These are phyloP conservation scores for Clarias fuscus DNA, from an alignment of 2,797 vertebrate genomes.

Conservation along the genomic window DNA sequence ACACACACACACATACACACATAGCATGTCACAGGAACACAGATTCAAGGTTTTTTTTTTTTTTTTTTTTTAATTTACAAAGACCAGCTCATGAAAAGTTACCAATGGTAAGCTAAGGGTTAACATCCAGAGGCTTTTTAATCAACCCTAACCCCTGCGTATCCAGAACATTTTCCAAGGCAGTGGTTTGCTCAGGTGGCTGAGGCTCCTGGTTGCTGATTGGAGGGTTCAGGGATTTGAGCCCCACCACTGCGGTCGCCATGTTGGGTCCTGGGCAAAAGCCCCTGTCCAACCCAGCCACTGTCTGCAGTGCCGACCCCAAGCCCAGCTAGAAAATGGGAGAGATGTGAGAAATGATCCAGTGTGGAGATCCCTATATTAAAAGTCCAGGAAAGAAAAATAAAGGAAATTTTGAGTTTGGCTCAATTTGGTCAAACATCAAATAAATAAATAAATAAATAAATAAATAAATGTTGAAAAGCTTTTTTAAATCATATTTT, in stretches of 20 bases:
- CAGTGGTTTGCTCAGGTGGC: too few relatives aligned
- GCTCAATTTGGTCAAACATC: background rate
- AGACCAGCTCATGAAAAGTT: background rate
- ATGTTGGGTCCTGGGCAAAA: too few relatives aligned
- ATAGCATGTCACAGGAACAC: background rate
- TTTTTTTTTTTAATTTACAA: background rate
- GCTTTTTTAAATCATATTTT: background rate
- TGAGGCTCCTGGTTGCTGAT: too few relatives aligned
- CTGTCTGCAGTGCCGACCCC: too few relatives aligned
- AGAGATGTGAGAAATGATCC: too few relatives aligned
- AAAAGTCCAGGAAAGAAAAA: too few relatives aligned
- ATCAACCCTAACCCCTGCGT: background rate
- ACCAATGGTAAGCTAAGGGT: background rate
- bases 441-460: background rate
- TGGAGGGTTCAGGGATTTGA: too few relatives aligned
- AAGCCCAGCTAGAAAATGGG: too few relatives aligned
- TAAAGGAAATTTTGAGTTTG: background rate
- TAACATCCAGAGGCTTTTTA: background rate
- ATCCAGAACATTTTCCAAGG: too few relatives aligned
- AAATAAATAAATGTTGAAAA: background rate
- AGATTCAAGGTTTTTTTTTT: background rate
- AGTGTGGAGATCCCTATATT: too few relatives aligned
- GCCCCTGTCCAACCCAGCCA: too few relatives aligned
- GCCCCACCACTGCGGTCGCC: too few relatives aligned
- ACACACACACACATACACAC: background rate